These are phyloP conservation scores for Aramus guarauna DNA, from an alignment of 2,113 vertebrate genomes.

Conservation along the genomic window DNA sequence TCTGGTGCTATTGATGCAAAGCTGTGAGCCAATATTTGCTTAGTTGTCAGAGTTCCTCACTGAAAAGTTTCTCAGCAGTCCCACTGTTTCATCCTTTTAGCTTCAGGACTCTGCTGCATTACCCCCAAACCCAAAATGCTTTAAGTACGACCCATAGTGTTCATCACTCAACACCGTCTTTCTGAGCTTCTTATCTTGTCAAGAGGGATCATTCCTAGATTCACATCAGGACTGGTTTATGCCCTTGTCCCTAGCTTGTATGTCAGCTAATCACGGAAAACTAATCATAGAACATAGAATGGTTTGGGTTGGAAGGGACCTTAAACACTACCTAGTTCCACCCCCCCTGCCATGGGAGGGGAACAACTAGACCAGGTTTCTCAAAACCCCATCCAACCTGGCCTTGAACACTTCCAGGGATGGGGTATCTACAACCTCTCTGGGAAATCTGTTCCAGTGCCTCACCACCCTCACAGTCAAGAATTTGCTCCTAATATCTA, in stretches of 20 bases:
- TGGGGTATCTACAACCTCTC: too few species aligned
- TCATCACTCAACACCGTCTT: background rate
- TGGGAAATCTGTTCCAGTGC: too few species aligned
- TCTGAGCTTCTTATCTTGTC: background rate
- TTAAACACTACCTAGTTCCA: too few species aligned
- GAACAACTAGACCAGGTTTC: too few species aligned
- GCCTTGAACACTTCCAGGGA: too few species aligned
- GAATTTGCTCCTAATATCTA: too few species aligned
- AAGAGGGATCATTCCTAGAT: background rate
- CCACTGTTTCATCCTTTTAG: background rate
- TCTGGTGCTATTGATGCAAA: background rate
- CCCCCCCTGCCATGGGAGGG: too few species aligned
- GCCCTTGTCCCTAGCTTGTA: rapidly evolving
- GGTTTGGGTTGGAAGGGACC: too few species aligned
- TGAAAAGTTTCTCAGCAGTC: background rate
- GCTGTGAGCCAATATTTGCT: background rate
- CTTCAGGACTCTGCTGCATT: background rate
- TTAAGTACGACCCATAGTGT: background rate
- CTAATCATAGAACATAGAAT: too few species aligned
- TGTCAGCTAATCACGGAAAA: background rate
- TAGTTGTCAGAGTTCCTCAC: background rate
- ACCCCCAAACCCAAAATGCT: background rate
- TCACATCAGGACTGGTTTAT: background rate
- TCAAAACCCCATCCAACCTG: too few species aligned
- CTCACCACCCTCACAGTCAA: too few species aligned